Percentiles rank a stretch among this genome's conserved stretches.
Conservation (phyloP, 2,797 vertebrate species). For the Enteromius viviparus region DNA sequence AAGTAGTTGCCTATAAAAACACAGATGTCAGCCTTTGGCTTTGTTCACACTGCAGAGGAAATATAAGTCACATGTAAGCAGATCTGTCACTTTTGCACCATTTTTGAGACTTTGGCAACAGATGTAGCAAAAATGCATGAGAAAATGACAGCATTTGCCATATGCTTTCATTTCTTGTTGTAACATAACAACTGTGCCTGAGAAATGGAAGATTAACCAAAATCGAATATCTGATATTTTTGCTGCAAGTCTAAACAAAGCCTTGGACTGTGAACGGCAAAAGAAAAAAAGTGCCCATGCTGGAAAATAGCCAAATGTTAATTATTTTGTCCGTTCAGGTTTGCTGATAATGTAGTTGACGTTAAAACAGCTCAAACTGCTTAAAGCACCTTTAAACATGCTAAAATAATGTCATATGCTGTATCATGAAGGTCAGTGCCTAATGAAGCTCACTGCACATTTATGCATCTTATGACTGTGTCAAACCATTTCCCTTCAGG, state of each 20-base stretch:
- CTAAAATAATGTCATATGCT: slow-evolving; percentile 9
- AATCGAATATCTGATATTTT: not conserved
- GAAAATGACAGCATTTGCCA: not conserved
- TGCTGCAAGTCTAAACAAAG: too few relatives aligned
- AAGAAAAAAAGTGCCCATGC: not conserved
- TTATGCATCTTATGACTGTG: slow-evolving; percentile 22
- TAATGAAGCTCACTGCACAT: slow-evolving; percentile 34
- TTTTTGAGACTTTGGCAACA: not conserved
- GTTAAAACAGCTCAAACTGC: not conserved
- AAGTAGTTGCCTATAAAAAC: not conserved
- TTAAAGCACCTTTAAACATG: not conserved
- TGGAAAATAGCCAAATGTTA: not conserved
- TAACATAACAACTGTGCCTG: not conserved
- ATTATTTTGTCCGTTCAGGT: not conserved
- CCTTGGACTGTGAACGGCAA: not conserved
- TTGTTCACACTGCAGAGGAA: slow-evolving; percentile 3
- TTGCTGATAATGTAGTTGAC: not conserved
- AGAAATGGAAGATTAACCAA: not conserved
- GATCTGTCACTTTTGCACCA: not conserved
- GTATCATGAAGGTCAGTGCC: slow-evolving; percentile 29
- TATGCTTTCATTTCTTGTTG: not conserved
- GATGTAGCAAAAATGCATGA: not conserved
- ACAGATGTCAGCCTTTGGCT: not conserved
- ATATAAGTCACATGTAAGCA: not conserved
- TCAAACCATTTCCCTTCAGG: slow-evolving; percentile 36